Conservation (phyloP, 2,797 vertebrate genomes). For the Mallotus villosus region DNA sequence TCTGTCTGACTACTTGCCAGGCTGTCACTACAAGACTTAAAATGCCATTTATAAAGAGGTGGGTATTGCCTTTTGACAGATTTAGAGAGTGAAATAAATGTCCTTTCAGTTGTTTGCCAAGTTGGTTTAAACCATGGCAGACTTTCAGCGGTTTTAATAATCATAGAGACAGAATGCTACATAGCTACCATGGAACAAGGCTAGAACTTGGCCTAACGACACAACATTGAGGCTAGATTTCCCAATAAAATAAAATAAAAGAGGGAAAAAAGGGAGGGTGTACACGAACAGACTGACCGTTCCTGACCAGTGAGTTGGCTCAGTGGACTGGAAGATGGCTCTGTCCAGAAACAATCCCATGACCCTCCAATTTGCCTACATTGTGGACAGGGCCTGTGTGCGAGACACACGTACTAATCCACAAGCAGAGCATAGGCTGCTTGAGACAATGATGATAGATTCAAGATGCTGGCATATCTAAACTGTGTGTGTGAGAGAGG, state of each 20-base stretch:
- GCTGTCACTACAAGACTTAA: no score
- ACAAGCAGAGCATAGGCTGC: constrained; percentile 11
- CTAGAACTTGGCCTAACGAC: background rate
- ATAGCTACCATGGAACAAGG: background rate
- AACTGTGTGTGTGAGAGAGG: constrained; percentile 8
- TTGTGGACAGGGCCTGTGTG: background rate
- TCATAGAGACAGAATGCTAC: background rate
- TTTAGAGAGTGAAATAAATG: background rate
- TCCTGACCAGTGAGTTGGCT: background rate
- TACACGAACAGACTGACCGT: background rate
- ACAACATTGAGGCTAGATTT: background rate
- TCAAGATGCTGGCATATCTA: constrained; percentile 41
- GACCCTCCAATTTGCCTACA: background rate
- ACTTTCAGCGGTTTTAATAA: background rate
- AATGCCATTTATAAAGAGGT: background rate
- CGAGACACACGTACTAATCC: constrained; percentile 21
- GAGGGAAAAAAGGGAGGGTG: background rate
- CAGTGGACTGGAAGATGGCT: background rate
- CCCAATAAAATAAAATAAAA: background rate
- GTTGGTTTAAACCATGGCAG: background rate
- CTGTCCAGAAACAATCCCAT: background rate
- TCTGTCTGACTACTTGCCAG: background rate
- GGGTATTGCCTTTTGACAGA: background rate
- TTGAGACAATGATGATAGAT: constrained; percentile 43
- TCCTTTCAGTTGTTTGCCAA: background rate